Conservation (phyloP, 1,140 invertebrate genomes). For the Parapsyche elsis region DNA sequence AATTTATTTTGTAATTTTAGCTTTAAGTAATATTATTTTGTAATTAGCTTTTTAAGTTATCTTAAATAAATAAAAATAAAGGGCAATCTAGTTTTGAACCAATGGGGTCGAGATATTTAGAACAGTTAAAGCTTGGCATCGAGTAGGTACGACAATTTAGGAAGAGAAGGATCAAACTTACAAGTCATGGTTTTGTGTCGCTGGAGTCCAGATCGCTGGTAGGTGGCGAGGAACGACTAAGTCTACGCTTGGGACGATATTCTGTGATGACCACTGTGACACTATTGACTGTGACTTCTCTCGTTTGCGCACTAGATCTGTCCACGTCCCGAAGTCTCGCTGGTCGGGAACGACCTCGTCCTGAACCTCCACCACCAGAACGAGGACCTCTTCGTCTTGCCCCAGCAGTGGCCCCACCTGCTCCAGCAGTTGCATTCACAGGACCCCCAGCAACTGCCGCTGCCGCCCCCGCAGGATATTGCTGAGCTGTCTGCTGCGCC, state of each 20-base stretch:
- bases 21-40: too few species aligned
- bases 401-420: slow-evolving; percentile 63
- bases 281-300: slow-evolving; percentile 95
- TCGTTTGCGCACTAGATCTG: slow-evolving; percentile 85
- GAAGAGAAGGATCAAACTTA: too few species aligned
- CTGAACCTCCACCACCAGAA: slow-evolving; percentile 23
- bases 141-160: too few species aligned
- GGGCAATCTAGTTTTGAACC: too few species aligned
- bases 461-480: slow-evolving; percentile 68
- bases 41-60: too few species aligned
- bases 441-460: slow-evolving; percentile 82
- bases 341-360: slow-evolving; percentile 67
- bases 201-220: slow-evolving; percentile 67
- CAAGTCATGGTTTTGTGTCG: slow-evolving; percentile 59
- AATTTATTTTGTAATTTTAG: too few species aligned
- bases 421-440: slow-evolving; percentile 65
- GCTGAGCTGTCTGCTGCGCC: slow-evolving; percentile 86
- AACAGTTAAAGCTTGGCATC: too few species aligned
- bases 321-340: slow-evolving; percentile 92
- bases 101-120: too few species aligned
- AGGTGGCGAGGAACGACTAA: slow-evolving; percentile 54
- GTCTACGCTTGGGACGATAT: slow-evolving; percentile 85
- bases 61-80: too few species aligned
- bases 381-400: slow-evolving; percentile 65
- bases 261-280: slow-evolving; percentile 97